Percentiles rank a stretch among this genome's conserved stretches.
These are phyloP conservation scores for Papilio glaucus DNA, from an alignment of 1,140 invertebrate species.

Conservation along the genomic window DNA sequence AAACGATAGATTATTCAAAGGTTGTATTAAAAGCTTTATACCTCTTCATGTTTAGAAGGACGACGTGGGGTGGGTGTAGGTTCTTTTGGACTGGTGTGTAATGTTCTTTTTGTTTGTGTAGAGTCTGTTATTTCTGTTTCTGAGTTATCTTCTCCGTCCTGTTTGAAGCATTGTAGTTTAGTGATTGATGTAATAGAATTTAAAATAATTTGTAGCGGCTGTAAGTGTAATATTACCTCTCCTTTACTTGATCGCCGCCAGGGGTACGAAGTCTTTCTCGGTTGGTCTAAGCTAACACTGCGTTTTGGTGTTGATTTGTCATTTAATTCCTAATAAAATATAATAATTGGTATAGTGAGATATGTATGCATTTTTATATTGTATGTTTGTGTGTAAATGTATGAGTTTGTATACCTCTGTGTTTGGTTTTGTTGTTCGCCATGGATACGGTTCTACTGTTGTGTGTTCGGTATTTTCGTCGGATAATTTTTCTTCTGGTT, in stretches of 20 bases:
- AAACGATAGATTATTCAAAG: not conserved
- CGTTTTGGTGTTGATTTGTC: constrained; percentile 60
- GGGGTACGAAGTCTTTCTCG: constrained; percentile 47
- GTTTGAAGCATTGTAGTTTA: constrained; percentile 41
- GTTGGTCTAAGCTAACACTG: constrained; percentile 60
- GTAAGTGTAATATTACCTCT: constrained; percentile 51
- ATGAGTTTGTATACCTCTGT: constrained; percentile 70
- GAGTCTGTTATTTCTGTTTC: constrained; percentile 38
- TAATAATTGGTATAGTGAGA: constrained; percentile 34
- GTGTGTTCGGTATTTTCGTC: constrained; percentile 61
- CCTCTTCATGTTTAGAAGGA: constrained; percentile 45
- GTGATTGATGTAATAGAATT: not conserved
- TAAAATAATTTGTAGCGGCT: constrained; percentile 14
- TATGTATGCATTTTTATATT: not conserved
- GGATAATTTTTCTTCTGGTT: constrained; percentile 59
- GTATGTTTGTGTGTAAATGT: constrained; percentile 38
- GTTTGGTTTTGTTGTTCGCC: constrained; percentile 72
- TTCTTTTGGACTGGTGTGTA: constrained; percentile 46
- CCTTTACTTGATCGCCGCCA: constrained; percentile 59
- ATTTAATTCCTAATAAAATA: constrained; percentile 50
- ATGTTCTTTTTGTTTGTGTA: constrained; percentile 48
- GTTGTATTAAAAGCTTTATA: constrained; percentile 29
- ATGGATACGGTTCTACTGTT: constrained; percentile 61
- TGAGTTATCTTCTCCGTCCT: constrained; percentile 55
- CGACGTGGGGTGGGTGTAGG: constrained; percentile 42